phyloP scores from a whole-genome alignment of 2,113 vertebrate genomes.

The Plecotus auritus region DNA sequence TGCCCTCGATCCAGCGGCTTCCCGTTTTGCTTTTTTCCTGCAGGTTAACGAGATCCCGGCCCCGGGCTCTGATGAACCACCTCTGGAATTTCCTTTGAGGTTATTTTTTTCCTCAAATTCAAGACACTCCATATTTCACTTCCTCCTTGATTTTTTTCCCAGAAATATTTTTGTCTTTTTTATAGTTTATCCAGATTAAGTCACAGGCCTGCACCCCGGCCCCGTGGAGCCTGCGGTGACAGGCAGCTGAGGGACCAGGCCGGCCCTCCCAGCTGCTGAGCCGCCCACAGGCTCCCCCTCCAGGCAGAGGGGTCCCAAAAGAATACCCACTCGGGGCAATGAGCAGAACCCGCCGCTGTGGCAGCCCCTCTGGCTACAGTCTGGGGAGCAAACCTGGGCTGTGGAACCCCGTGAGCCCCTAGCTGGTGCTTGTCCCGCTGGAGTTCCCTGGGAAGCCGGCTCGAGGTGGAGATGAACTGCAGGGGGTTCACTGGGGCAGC shows the following conservation, averaged over 20 bases:
- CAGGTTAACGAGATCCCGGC: slow-evolving; percentile 56
- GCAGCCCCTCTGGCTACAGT: neutral
- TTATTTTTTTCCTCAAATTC: slow-evolving; percentile 64
- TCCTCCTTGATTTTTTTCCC: slow-evolving; percentile 48
- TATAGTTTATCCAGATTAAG: slow-evolving; percentile 41
- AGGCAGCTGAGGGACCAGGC: neutral
- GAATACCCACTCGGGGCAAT: neutral
- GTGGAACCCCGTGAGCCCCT: neutral
- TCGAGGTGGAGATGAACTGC: neutral
- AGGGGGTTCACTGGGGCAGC: neutral
- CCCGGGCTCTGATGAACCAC: slow-evolving; percentile 43
- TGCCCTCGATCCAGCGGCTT: slow-evolving; percentile 36
- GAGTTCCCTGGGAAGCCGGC: neutral
- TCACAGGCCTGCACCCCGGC: slow-evolving; percentile 3
- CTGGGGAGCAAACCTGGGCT: neutral
- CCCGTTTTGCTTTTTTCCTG: slow-evolving; percentile 38
- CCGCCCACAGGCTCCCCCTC: neutral
- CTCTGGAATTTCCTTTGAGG: slow-evolving; percentile 66
- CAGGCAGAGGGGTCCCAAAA: neutral
- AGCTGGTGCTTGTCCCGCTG: neutral
- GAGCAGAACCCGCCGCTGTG: neutral
- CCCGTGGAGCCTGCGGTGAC: neutral
- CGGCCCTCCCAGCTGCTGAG: neutral
- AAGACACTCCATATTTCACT: slow-evolving; percentile 45
- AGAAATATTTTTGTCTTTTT: slow-evolving; percentile 66